Conservation (phyloP, 1,140 invertebrate genomes). For the Drosophila guanche region DNA sequence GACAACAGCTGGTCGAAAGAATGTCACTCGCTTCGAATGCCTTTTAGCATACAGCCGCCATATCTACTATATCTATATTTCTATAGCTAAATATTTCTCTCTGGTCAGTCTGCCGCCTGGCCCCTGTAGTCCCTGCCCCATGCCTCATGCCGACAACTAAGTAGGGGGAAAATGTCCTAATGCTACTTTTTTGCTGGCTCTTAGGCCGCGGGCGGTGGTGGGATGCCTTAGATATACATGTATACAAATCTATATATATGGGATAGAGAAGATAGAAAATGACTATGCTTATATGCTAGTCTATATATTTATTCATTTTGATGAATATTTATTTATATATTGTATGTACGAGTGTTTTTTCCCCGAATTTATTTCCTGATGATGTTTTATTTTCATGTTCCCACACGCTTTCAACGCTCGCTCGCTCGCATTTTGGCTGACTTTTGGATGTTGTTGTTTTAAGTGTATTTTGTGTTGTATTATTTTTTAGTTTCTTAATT, state of each 20-base stretch:
- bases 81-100: slow-evolving; percentile 31
- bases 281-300: slow-evolving; percentile 30
- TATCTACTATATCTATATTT: slow-evolving; percentile 36
- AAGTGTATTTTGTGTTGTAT: slow-evolving; percentile 7
- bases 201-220: background rate
- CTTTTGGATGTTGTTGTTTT: slow-evolving; percentile 59
- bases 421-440: slow-evolving; percentile 40
- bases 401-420: slow-evolving; percentile 69
- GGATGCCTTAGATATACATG: slow-evolving; percentile 14
- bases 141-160: slow-evolving; percentile 4
- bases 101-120: slow-evolving; percentile 10
- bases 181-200: slow-evolving; percentile 27
- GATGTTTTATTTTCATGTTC: slow-evolving; percentile 80
- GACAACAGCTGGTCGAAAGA: slow-evolving; percentile 71
- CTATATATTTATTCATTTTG: slow-evolving; percentile 53
- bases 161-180: slow-evolving; percentile 38
- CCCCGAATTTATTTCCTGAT: slow-evolving; percentile 77
- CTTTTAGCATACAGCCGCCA: slow-evolving; percentile 48
- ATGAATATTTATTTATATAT: slow-evolving; percentile 55
- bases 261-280: slow-evolving; percentile 15
- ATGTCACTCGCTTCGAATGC: slow-evolving; percentile 63
- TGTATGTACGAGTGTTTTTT: slow-evolving; percentile 24
- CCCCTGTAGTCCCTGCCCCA: background rate
- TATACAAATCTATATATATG: slow-evolving; percentile 32
- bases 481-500: slow-evolving; percentile 19